A percentile compares a stretch with the other conserved stretches of the same genome.
These are phyloP conservation scores for Hybos culiciformis DNA, from an alignment of 2,888 invertebrate species.

Conservation along the genomic window DNA sequence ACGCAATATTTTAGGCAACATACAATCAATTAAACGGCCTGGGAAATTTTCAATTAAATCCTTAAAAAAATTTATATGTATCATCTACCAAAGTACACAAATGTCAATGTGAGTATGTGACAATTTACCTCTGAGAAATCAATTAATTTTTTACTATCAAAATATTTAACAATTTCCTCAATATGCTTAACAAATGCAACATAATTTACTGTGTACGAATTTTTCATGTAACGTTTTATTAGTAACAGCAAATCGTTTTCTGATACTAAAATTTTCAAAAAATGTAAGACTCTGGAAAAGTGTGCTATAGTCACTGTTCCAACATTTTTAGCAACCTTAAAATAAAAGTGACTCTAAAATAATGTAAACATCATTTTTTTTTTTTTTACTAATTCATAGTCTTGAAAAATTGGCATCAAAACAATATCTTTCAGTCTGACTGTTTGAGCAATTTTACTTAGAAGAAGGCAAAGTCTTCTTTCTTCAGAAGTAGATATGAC, in stretches of 20 bases:
- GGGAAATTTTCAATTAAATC: constrained; percentile 44
- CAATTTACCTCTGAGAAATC: constrained; percentile 37
- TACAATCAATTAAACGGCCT: constrained; percentile 50
- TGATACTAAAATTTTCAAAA: constrained; percentile 52
- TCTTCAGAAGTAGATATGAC: constrained; percentile 50
- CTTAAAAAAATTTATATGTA: constrained; percentile 23
- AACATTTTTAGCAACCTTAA: constrained; percentile 55
- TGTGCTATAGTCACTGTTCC: constrained; percentile 65
- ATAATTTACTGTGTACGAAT: constrained; percentile 65
- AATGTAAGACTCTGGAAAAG: constrained; percentile 59
- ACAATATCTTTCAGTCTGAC: constrained; percentile 45
- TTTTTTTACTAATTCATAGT: constrained; percentile 29
- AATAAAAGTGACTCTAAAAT: constrained; percentile 1
- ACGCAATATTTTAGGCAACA: constrained; percentile 51
- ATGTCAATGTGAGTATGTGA: neutral
- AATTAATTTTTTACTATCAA: constrained; percentile 39
- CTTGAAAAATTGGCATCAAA: constrained; percentile 48
- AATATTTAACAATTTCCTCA: constrained; percentile 48
- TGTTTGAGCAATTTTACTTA: constrained; percentile 56
- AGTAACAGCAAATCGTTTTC: constrained; percentile 59
- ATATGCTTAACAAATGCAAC: constrained; percentile 57
- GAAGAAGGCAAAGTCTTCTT: constrained; percentile 51
- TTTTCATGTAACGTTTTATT: constrained; percentile 60
- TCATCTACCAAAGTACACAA: neutral
- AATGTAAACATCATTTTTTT: neutral